These are phyloP conservation scores for Drosophila kokeensis DNA, from an alignment of 2,888 invertebrate species.

Conservation along the genomic window DNA sequence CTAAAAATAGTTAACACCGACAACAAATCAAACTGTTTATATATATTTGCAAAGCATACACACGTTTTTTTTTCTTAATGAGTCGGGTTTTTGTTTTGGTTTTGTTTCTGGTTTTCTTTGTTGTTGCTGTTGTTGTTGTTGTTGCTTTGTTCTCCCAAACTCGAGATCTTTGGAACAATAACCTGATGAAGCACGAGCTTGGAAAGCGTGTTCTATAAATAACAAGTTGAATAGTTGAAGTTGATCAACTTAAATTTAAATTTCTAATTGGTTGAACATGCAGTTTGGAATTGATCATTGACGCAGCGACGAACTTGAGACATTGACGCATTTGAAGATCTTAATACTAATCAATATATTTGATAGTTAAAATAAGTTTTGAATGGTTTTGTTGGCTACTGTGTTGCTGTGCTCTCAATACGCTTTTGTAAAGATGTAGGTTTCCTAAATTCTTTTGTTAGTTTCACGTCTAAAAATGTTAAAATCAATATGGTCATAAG, in stretches of 20 bases:
- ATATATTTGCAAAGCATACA: constrained; percentile 29
- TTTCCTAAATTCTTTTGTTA: neutral
- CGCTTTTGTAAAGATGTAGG: neutral
- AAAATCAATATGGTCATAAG: neutral
- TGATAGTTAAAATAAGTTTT: neutral
- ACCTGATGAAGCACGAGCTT: constrained; percentile 28
- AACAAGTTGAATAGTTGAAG: constrained; percentile 19
- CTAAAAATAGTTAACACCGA: constrained; percentile 52
- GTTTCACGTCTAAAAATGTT: neutral
- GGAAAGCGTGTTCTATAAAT: constrained; percentile 25
- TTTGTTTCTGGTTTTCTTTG: neutral
- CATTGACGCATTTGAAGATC: neutral
- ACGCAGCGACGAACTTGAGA: neutral
- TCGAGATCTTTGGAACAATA: constrained; percentile 31
- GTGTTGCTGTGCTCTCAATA: neutral
- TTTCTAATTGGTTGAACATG: constrained; percentile 45
- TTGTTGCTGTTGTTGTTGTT: constrained; percentile 23
- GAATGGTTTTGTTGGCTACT: neutral
- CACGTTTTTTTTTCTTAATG: constrained; percentile 26
- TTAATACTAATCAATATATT: neutral
- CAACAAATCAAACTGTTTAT: constrained; percentile 42
- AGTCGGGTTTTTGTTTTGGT: constrained; percentile 10
- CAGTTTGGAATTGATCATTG: constrained; percentile 11
- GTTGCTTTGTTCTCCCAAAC: constrained; percentile 1
- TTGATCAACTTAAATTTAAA: constrained; percentile 39